These are phyloP conservation scores for Sphaerophoria rueppellii DNA, from an alignment of 2,888 invertebrate genomes.

Conservation along the genomic window DNA sequence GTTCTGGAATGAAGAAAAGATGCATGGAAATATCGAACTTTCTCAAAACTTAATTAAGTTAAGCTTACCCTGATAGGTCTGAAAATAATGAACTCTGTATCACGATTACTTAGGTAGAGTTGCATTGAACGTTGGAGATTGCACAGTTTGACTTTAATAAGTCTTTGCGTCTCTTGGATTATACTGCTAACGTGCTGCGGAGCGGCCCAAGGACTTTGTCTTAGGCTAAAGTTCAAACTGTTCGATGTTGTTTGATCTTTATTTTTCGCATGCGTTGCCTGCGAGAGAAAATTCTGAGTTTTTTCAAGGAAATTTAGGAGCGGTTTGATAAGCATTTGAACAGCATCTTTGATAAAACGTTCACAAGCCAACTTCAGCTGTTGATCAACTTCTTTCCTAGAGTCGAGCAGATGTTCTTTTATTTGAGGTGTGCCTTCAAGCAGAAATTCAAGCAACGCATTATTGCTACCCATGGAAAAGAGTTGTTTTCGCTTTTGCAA, in stretches of 20 bases:
- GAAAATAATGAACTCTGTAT: constrained; percentile 98
- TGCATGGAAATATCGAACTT: not conserved
- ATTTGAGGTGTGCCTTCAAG: constrained; percentile 97
- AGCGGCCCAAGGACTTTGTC: constrained; percentile 86
- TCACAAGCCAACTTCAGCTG: constrained; percentile 96
- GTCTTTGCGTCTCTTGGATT: constrained; percentile 89
- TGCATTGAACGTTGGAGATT: constrained; percentile 94
- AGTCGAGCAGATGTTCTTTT: constrained; percentile 95
- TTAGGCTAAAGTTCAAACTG: constrained; percentile 79
- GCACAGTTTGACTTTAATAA: constrained; percentile 91
- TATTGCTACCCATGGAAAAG: constrained; percentile 93
- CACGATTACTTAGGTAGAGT: constrained; percentile 96
- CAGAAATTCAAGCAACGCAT: constrained; percentile 95
- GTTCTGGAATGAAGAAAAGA: constrained; percentile 84
- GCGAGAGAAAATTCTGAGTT: constrained; percentile 82
- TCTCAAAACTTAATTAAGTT: not conserved
- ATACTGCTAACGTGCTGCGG: constrained; percentile 88
- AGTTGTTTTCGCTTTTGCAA: constrained; percentile 91
- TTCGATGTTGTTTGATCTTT: constrained; percentile 59
- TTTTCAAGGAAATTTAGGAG: constrained; percentile 89
- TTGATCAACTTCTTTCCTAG: constrained; percentile 97
- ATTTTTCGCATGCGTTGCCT: constrained; percentile 37
- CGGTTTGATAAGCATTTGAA: constrained; percentile 89
- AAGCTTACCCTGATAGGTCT: constrained; percentile 91
- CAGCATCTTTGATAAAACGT: constrained; percentile 91